Base-by-base conservation (phyloP, 2,888 invertebrate genomes). In the Azorinus chamasolen region DNA sequence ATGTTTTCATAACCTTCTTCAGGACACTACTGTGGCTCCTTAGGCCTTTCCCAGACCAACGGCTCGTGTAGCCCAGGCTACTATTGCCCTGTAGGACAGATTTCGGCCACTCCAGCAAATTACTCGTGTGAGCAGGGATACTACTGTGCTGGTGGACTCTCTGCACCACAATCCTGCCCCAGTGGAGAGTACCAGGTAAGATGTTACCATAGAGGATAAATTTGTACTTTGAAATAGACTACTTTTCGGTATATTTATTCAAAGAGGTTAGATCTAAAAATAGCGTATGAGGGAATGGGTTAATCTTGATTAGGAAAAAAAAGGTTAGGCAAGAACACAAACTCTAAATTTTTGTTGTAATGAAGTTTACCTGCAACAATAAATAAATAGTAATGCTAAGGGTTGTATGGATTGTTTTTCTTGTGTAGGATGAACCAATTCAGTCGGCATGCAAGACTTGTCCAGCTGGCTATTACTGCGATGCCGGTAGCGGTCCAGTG, bases 181-280 rank as follows among this genome's bases (percentile, higher is more conserved):
- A 89, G 90, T 41, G 92, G 92, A 18, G 73, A 82, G 8, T 92
- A 92, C 66, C 92, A 92, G 89, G 91, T 91, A 72, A 64, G 50
- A 37, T 43, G 16, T 62, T 55, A 24, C 5, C 18, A 18, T n/a
- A n/a, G n/a, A n/a, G n/a, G n/a, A n/a, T n/a, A n/a, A n/a, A n/a
- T n/a, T n/a, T n/a, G n/a, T n/a, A n/a, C n/a, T n/a, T n/a, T n/a
- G n/a, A n/a, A n/a, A n/a, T n/a, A n/a, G n/a, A n/a, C n/a, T n/a
- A n/a, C n/a, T n/a, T n/a, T n/a, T n/a, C n/a, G n/a, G n/a, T n/a
- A n/a, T n/a, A n/a, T n/a, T n/a, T n/a, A n/a, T n/a, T n/a, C n/a
- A n/a, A n/a, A n/a, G n/a, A n/a, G n/a, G n/a, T n/a, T n/a, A n/a
- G n/a, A n/a, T n/a, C n/a, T n/a, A n/a, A n/a, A n/a, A n/a, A n/a